These are phyloP conservation scores for Decapterus maruadsi DNA, from an alignment of 2,797 vertebrate species.

Conservation along the genomic window DNA sequence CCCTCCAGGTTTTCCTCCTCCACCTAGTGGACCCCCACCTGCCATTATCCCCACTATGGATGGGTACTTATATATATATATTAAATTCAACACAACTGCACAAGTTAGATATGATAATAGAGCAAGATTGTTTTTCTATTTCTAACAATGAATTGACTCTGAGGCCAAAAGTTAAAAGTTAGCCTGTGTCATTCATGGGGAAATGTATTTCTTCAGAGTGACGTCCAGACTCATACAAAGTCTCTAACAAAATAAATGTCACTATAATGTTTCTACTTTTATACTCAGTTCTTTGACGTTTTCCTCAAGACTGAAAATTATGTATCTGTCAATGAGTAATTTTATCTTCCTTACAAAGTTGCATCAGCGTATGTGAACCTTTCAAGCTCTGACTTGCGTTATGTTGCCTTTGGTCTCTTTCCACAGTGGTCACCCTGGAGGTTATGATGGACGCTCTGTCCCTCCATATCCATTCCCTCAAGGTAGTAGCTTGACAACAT, in stretches of 20 bases:
- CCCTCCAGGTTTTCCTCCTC: constrained; percentile 86
- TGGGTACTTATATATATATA: constrained; percentile 59
- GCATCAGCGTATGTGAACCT: not conserved
- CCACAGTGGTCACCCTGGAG: constrained; percentile 78
- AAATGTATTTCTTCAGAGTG: not conserved
- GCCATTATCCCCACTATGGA: constrained; percentile 86
- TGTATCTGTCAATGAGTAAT: too few relatives aligned
- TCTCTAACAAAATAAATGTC: not conserved
- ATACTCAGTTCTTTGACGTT: not conserved
- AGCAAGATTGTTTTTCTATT: not conserved
- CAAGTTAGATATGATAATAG: not conserved
- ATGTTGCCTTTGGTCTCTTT: constrained; percentile 23
- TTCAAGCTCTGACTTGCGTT: not conserved
- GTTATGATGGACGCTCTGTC: constrained; percentile 84
- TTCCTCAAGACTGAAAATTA: not conserved
- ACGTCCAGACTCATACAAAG: too few relatives aligned
- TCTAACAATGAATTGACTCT: not conserved
- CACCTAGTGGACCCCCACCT: constrained; percentile 84
- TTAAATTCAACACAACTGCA: not conserved
- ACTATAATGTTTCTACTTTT: not conserved
- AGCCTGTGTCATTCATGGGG: not conserved
- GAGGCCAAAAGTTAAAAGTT: not conserved
- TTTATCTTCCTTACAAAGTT: not conserved
- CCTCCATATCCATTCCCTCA: constrained; percentile 85
- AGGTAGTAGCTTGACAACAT: constrained; percentile 65